These are phyloP conservation scores for Odontothrips loti DNA, from an alignment of 2,888 invertebrate genomes.

Conservation along the genomic window DNA sequence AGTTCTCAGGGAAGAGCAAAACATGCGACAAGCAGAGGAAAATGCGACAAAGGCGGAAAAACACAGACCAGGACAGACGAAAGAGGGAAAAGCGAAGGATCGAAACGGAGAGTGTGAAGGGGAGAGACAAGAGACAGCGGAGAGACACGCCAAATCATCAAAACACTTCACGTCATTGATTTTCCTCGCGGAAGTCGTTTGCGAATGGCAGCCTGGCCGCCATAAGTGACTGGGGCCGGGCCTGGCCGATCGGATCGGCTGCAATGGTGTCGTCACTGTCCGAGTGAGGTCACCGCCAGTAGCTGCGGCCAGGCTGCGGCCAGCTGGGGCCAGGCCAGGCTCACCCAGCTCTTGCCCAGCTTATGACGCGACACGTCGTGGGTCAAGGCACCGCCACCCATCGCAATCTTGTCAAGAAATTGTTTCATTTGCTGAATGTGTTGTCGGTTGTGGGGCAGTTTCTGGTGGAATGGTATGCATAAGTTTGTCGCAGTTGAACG, in stretches of 20 bases:
- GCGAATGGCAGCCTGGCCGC: not conserved
- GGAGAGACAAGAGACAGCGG: not conserved
- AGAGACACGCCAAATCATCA: constrained; percentile 12
- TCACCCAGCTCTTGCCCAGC: too few species aligned
- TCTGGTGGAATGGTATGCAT: too few species aligned
- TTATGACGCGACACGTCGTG: too few species aligned
- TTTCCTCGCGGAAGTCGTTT: not conserved
- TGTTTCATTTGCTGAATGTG: too few species aligned
- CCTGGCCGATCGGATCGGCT: not conserved
- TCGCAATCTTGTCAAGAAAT: too few species aligned
- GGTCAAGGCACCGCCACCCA: too few species aligned
- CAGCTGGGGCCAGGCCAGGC: too few species aligned
- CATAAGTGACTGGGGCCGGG: not conserved
- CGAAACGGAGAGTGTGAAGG: not conserved
- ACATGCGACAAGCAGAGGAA: not conserved
- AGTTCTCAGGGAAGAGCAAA: not conserved
- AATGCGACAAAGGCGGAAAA: not conserved
- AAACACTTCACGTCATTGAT: not conserved
- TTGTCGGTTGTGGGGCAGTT: too few species aligned
- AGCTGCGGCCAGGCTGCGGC: too few species aligned
- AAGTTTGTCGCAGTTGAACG: too few species aligned
- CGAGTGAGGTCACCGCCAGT: too few species aligned
- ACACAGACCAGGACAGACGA: not conserved
- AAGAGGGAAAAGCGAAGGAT: not conserved
- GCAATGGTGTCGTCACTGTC: too few species aligned